Percentiles rank a stretch among this genome's conserved stretches.
phyloP scores from a whole-genome alignment of 2,113 vertebrate species.

The Lamprologus lemairii region DNA sequence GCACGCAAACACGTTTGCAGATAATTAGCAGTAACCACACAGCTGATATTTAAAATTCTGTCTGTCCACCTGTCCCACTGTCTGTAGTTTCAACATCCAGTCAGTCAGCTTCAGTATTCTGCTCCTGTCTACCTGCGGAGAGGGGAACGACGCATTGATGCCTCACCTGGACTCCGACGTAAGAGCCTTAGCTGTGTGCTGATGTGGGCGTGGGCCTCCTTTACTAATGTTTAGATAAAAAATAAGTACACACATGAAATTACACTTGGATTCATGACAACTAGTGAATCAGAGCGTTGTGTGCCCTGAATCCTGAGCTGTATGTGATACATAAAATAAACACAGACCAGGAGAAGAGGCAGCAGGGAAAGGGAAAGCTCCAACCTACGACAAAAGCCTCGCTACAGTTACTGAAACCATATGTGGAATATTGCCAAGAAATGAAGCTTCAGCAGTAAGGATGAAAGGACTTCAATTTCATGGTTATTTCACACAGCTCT shows the following conservation, averaged over 20 bases:
- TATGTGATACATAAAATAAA: background rate
- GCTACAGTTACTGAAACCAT: background rate
- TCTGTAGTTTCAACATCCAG: conserved; percentile 59
- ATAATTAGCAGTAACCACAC: background rate
- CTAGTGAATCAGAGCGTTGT: background rate
- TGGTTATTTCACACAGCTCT: background rate
- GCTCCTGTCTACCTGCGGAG: conserved; percentile 62
- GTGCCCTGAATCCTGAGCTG: accelerated
- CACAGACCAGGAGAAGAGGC: background rate
- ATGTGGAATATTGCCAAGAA: background rate
- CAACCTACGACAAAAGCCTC: background rate
- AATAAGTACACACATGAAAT: background rate
- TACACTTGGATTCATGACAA: background rate
- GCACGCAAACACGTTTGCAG: background rate
- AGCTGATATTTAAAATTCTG: background rate
- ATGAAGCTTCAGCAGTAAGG: accelerated
- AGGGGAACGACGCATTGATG: conserved; percentile 65
- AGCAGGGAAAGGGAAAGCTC: background rate
- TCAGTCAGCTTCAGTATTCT: conserved; percentile 59
- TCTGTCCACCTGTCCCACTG: background rate
- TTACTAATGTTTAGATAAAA: background rate
- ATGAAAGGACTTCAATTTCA: background rate
- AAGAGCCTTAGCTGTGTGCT: conserved; percentile 19
- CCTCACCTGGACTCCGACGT: conserved; percentile 65
- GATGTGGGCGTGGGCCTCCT: background rate